phyloP scores from a whole-genome alignment of 2,113 vertebrate species.

The Podarcis muralis region DNA sequence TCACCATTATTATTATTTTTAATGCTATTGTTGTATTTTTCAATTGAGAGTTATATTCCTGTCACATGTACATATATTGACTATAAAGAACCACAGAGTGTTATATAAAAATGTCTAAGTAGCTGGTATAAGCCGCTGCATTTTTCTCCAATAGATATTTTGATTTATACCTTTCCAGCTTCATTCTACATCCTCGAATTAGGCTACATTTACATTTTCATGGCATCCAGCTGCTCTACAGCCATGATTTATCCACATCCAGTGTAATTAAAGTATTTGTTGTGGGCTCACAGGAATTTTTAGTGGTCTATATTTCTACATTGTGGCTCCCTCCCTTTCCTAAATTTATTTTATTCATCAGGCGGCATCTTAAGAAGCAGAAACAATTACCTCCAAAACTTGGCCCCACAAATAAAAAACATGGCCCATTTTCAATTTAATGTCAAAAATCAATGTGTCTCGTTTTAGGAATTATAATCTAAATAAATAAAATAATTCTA shows the following conservation, averaged over 20 bases:
- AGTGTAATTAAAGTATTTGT: constrained; percentile 73
- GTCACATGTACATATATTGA: constrained; percentile 8
- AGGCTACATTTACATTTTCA: constrained; percentile 74
- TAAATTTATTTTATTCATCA: constrained; percentile 73
- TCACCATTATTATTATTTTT: constrained; percentile 34
- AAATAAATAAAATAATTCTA: constrained; percentile 66
- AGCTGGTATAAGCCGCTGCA: constrained; percentile 37
- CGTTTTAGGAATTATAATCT: constrained; percentile 62
- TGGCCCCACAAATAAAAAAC: constrained; percentile 61
- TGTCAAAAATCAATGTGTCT: constrained; percentile 68
- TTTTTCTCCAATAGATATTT: constrained; percentile 43
- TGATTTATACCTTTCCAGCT: constrained; percentile 65
- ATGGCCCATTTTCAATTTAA: constrained; percentile 59
- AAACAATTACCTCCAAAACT: constrained; percentile 68
- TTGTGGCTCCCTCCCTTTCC: constrained; percentile 60
- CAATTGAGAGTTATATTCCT: constrained; percentile 44
- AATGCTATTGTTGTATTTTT: constrained; percentile 29
- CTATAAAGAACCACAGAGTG: constrained; percentile 36
- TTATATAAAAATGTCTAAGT: constrained; percentile 45
- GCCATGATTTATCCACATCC: constrained; percentile 70
- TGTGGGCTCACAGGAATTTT: constrained; percentile 68
- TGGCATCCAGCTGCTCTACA: constrained; percentile 66
- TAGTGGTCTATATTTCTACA: constrained; percentile 69
- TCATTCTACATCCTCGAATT: constrained; percentile 65
- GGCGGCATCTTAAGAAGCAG: constrained; percentile 65